Percentiles rank a stretch among this genome's conserved stretches.
Conservation (phyloP, 2,113 vertebrate species). For the Malurus cyaneus region DNA sequence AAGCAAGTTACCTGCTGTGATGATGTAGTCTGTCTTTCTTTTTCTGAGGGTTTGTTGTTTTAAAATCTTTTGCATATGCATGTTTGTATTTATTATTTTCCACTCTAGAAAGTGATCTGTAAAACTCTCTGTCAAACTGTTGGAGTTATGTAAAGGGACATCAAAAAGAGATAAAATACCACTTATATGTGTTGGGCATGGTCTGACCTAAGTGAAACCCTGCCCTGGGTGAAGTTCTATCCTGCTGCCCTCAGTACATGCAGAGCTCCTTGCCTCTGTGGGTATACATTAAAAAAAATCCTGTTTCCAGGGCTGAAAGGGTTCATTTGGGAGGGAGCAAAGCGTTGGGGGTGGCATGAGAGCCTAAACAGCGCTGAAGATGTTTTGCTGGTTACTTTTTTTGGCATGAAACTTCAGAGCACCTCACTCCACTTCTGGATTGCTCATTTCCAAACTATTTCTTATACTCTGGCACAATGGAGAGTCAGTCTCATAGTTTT, state of each 20-base stretch:
- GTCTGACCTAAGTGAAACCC: neutral
- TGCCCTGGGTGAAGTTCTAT: neutral
- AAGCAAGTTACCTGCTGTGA: neutral
- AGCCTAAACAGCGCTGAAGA: neutral
- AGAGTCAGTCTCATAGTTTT: neutral
- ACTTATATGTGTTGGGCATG: too few species aligned
- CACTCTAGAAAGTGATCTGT: rapidly evolving
- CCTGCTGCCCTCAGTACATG: neutral
- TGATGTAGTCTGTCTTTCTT: neutral
- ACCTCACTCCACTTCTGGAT: neutral
- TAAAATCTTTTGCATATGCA: neutral
- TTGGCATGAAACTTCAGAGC: neutral
- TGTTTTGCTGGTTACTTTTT: neutral
- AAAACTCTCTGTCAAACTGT: neutral
- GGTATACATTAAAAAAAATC: too few species aligned
- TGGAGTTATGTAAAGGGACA: neutral
- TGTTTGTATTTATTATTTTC: neutral
- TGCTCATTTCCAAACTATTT: neutral
- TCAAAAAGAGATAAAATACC: neutral
- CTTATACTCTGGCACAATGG: neutral
- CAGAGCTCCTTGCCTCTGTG: neutral
- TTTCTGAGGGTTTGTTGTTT: neutral
- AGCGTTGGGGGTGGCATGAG: neutral
- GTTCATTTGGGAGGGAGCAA: neutral
- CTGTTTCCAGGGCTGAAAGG: neutral